These are phyloP conservation scores for Aptenodytes patagonicus DNA, from an alignment of 2,113 vertebrate genomes.

Conservation along the genomic window DNA sequence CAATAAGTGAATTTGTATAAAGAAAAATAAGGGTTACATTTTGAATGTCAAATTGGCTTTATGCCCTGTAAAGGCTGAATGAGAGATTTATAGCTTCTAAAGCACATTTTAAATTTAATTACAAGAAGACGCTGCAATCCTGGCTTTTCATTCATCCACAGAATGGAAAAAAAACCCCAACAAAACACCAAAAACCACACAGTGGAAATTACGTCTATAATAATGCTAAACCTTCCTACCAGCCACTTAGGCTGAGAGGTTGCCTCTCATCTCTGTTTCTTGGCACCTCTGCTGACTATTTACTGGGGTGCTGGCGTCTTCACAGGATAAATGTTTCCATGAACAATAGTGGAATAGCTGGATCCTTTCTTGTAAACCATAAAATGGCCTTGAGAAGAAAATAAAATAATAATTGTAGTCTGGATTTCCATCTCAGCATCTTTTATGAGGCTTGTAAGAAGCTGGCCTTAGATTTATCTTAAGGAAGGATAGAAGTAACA, in stretches of 20 bases:
- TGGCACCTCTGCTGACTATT: background rate
- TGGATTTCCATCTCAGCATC: background rate
- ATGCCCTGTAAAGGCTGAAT: background rate
- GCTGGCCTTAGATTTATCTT: background rate
- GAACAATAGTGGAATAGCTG: background rate
- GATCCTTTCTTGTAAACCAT: background rate
- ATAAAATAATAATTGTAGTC: background rate
- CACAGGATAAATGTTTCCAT: background rate
- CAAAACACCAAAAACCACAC: background rate
- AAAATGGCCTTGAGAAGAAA: background rate
- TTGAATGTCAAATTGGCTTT: background rate
- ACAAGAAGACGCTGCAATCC: background rate
- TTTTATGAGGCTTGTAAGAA: background rate
- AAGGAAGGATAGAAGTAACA: background rate
- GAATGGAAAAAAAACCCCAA: background rate
- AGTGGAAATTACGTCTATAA: background rate
- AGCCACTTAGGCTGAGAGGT: background rate
- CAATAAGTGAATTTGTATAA: background rate
- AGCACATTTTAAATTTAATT: background rate
- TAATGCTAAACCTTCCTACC: background rate
- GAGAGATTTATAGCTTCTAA: background rate
- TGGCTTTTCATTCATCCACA: background rate
- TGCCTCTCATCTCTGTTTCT: background rate
- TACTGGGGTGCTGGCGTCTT: background rate
- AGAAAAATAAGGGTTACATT: background rate